Percentiles rank a stretch among this genome's conserved stretches.
phyloP scores from a whole-genome alignment of 2,113 vertebrate genomes.

The Mustelus asterias region DNA sequence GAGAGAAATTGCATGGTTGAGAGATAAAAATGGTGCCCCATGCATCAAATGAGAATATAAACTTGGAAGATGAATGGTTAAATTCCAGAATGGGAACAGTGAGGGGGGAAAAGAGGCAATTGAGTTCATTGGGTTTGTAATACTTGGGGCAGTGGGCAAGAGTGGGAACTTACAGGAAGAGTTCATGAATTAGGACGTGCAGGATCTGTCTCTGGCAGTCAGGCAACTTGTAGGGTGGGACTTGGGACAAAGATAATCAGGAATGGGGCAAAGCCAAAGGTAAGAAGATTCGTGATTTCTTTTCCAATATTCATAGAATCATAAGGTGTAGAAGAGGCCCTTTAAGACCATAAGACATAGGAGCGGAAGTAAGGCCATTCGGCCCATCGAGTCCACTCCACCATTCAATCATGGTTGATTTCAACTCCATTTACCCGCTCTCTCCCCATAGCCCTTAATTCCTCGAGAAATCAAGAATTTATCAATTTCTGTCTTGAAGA shows the following conservation, averaged over 20 bases:
- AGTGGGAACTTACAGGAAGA: background rate
- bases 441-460: too few relatives aligned
- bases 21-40: background rate
- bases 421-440: too few relatives aligned
- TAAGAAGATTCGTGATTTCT: background rate
- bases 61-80: background rate
- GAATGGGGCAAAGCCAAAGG: background rate
- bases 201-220: background rate
- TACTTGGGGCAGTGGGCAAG: background rate
- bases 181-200: background rate
- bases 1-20: background rate
- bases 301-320: too few relatives aligned
- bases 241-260: background rate
- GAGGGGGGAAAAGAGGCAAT: background rate
- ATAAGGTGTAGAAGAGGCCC: too few relatives aligned
- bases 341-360: too few relatives aligned
- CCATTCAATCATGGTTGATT: too few relatives aligned
- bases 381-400: too few relatives aligned
- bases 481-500: too few relatives aligned
- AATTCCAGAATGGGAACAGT: background rate
- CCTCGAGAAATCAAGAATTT: too few relatives aligned
- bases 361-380: too few relatives aligned
- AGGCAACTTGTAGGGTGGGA: background rate
- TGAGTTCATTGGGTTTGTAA: background rate
- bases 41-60: background rate